phyloP scores from a whole-genome alignment of 2,888 invertebrate species.

The Dascillus cervinus region DNA sequence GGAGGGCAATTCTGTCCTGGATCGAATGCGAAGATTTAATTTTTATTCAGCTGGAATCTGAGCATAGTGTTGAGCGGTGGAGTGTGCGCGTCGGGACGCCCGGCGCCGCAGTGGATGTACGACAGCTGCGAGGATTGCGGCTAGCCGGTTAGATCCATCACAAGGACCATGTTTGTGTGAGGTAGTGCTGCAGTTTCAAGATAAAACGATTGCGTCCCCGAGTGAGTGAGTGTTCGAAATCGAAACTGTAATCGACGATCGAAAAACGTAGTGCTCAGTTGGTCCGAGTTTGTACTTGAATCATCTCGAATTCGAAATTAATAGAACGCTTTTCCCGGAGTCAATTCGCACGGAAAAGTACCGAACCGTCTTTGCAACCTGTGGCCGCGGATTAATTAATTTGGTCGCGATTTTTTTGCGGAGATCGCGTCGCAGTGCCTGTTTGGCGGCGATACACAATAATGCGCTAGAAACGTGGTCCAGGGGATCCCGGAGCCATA shows the following conservation, averaged over 20 bases:
- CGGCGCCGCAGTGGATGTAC: conserved; percentile 40
- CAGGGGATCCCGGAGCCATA: conserved; percentile 11
- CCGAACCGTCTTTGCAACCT: too few relatives aligned
- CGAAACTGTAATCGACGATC: too few relatives aligned
- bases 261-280: conserved; percentile 5
- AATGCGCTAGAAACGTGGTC: conserved; percentile 15
- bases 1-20: too few relatives aligned
- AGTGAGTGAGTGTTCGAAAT: too few relatives aligned
- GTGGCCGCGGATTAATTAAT: too few relatives aligned
- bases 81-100: conserved; percentile 34
- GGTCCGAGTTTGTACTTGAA: conserved; percentile 9
- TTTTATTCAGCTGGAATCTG: conserved; percentile 34
- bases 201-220: conserved; percentile 4
- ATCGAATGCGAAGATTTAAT: too few relatives aligned
- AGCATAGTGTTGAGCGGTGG: conserved; percentile 37
- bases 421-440: too few relatives aligned
- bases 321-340: conserved; percentile 10
- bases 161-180: conserved; percentile 16
- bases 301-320: too few relatives aligned
- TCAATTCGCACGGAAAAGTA: too few relatives aligned
- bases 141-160: conserved; percentile 30
- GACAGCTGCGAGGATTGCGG: conserved; percentile 37
- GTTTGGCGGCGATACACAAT: too few relatives aligned
- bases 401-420: too few relatives aligned
- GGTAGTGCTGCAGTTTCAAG: conserved; percentile 4